Percentiles rank a stretch among this genome's conserved stretches.
These are phyloP conservation scores for Diplodus sargus DNA, from an alignment of 2,797 vertebrate species.

Conservation along the genomic window DNA sequence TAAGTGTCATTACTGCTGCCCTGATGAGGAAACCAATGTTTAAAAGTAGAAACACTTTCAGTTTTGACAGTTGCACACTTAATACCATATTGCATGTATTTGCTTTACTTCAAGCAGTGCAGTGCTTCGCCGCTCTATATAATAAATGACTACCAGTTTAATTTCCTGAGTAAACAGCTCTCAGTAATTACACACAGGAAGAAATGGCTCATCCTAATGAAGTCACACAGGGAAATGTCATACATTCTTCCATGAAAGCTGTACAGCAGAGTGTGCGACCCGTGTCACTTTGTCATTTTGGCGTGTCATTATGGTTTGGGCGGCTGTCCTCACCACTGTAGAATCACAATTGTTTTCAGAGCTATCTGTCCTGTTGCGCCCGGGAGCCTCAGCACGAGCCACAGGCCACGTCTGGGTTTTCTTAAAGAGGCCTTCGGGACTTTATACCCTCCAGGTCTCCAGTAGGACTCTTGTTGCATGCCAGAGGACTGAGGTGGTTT, in stretches of 20 bases:
- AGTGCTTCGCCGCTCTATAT: slow-evolving; percentile 38
- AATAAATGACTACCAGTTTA: slow-evolving; percentile 61
- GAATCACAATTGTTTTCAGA: slow-evolving; percentile 53
- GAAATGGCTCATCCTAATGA: slow-evolving; percentile 69
- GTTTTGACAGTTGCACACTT: slow-evolving; percentile 5
- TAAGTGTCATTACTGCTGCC: slow-evolving; percentile 1
- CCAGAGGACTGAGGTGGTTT: slow-evolving; percentile 77
- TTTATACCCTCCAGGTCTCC: slow-evolving; percentile 62
- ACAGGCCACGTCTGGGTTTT: slow-evolving; percentile 56
- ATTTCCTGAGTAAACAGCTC: slow-evolving; percentile 75
- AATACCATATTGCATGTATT: neutral
- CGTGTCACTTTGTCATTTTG: slow-evolving; percentile 48
- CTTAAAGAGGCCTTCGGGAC: slow-evolving; percentile 61
- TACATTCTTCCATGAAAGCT: slow-evolving; percentile 59
- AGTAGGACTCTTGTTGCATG: slow-evolving; percentile 77
- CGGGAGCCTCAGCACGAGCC: slow-evolving; percentile 29
- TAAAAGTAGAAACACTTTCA: neutral
- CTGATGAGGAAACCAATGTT: slow-evolving; percentile 4
- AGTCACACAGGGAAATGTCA: slow-evolving; percentile 61
- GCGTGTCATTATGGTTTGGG: slow-evolving; percentile 42
- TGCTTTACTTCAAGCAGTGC: slow-evolving; percentile 44
- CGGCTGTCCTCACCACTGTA: slow-evolving; percentile 26
- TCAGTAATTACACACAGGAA: slow-evolving; percentile 68
- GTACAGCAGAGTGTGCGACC: slow-evolving; percentile 37
- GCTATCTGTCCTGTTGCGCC: slow-evolving; percentile 35